Base-by-base conservation (phyloP, 2,113 vertebrate species). In the Cavia porcellus region DNA sequence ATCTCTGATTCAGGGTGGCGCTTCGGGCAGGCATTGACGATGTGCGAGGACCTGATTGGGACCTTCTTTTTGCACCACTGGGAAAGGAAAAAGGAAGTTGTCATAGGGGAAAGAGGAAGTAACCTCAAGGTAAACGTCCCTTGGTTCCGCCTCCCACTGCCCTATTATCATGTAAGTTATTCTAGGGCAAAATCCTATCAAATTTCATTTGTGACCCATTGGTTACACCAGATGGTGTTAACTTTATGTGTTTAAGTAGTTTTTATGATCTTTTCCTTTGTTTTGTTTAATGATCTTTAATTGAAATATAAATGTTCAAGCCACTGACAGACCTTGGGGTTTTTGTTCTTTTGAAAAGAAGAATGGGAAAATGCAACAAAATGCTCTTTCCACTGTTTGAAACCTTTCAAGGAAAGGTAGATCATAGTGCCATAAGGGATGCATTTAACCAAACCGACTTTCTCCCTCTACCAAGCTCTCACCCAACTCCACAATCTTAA, bases 281-380 rank as follows among this genome's bases (percentile, higher is more conserved):
- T 55, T 55, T 52, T 52, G 97, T 98, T 97, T 98, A 98, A 97
- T 96, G 98, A 98, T 98, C 98, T 98, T 99, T 98, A 98, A 98
- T 98, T 98, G 97, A 98, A 96, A 98, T 98, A 97, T 98, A 95
- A 97, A 98, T 98, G 98, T 98, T 97, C 97, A 98, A 98, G 98
- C 98, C 97, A 97, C 98, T 98, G 97, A 89, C 72, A 97, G 97
- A 97, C 96, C 96, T 98, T 98, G 98, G 95, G 95, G 95, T 91
- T 96, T 88, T 96, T 81, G 52, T 55, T 96, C 62, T 85, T 93
- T 96, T 92, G 95, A 97, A 97, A 97, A 97, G 91, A 98, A 97
- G 87, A 96, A 97, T 80, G 47, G 88, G 93, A 92, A 92, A 97
- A 96, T 98, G 98, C 96, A 97, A 98, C 96, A 97, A 97, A 97